These are phyloP conservation scores for Brenthis ino DNA, from an alignment of 2,888 invertebrate species.

Conservation along the genomic window DNA sequence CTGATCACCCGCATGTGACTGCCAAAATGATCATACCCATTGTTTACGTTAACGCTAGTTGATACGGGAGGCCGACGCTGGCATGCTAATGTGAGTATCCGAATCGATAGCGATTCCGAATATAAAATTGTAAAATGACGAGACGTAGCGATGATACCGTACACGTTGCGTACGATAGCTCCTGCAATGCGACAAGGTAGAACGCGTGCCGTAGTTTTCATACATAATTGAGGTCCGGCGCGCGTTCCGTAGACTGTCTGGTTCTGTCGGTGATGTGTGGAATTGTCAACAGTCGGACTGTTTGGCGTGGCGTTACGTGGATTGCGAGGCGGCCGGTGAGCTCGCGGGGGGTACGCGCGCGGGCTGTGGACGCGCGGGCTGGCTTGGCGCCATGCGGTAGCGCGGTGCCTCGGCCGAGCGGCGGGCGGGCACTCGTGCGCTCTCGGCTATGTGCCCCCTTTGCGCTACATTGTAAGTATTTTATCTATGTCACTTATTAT, in stretches of 20 bases:
- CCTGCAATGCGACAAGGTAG: conserved; percentile 76
- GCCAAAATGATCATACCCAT: conserved; percentile 70
- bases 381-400: conserved; percentile 61
- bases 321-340: conserved; percentile 45
- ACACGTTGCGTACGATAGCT: conserved; percentile 46
- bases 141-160: conserved; percentile 33
- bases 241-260: conserved; percentile 39
- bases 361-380: conserved; percentile 48
- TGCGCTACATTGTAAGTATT: conserved; percentile 79
- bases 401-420: conserved; percentile 75
- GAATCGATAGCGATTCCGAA: conserved; percentile 48
- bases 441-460: conserved; percentile 81
- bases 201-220: conserved; percentile 51
- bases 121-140: conserved; percentile 39
- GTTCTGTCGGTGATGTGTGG: conserved; percentile 49
- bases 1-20: conserved; percentile 66
- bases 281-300: conserved; percentile 78
- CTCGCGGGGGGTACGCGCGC: conserved; percentile 42
- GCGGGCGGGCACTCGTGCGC: conserved; percentile 73
- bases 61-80: conserved; percentile 77
- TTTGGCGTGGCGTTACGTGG: conserved; percentile 69
- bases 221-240: conserved; percentile 45
- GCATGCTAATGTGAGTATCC: conserved; percentile 81
- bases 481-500: conserved; percentile 14
- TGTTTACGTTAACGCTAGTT: conserved; percentile 78